Conservation (phyloP, 2,797 vertebrate species). For the Peromyscus nudipes region DNA sequence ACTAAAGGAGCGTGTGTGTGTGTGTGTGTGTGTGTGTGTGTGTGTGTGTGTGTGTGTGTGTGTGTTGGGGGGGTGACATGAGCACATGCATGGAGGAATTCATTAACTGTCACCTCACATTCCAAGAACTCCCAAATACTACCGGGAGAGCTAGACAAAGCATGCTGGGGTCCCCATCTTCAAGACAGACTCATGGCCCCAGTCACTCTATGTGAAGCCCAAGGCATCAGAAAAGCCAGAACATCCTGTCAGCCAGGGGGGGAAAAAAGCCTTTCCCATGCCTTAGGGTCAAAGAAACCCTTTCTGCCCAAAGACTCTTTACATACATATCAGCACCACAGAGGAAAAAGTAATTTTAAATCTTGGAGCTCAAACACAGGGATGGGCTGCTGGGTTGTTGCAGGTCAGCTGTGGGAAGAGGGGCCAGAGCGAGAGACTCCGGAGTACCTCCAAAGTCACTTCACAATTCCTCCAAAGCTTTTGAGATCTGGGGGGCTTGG, state of each 20-base stretch:
- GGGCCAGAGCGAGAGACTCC: rapidly evolving
- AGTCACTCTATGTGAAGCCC: not conserved
- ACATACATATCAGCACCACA: not conserved
- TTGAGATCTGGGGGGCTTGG: not conserved
- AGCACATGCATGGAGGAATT: not conserved
- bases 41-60: not conserved
- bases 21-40: not conserved
- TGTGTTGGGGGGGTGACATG: not conserved
- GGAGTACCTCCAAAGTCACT: not conserved
- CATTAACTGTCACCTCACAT: slow-evolving; percentile 40
- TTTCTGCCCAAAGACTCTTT: slow-evolving; percentile 45
- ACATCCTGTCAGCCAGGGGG: not conserved
- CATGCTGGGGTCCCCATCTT: not conserved
- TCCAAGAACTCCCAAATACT: slow-evolving; percentile 22
- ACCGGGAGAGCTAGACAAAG: not conserved
- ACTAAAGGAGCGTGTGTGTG: not conserved
- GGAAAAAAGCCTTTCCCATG: not conserved
- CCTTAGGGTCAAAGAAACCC: slow-evolving; percentile 64
- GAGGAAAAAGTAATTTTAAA: slow-evolving; percentile 49
- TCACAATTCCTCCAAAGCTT: rapidly evolving
- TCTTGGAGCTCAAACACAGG: not conserved
- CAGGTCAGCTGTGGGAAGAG: not conserved
- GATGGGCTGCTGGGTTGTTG: not conserved
- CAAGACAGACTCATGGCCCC: not conserved
- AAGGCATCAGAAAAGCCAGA: not conserved